Evolutionary conservation across 2,113 vertebrate genomes (phyloP).

Genomic region (Porphyrio hochstetteri): DNA sequence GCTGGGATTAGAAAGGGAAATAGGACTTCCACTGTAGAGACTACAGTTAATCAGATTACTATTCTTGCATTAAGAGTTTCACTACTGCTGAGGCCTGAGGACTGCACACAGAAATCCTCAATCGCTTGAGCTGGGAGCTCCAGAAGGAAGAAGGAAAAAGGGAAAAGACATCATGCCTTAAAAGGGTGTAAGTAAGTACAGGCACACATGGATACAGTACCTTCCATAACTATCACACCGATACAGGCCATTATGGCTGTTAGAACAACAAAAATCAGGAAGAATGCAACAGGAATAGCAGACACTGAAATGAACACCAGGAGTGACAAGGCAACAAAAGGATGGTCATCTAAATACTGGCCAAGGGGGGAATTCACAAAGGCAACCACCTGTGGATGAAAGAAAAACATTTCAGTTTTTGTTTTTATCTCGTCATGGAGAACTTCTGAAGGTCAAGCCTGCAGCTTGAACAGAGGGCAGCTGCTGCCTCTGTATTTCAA

Average conservation of each 20-base stretch:
- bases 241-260: constrained; percentile 77
- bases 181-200: neutral
- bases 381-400: constrained; percentile 75
- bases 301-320: constrained; percentile 81
- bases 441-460: neutral
- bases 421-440: neutral
- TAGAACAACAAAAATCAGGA: constrained; percentile 80
- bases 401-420: neutral
- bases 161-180: neutral
- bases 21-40: neutral
- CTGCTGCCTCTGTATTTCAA: neutral
- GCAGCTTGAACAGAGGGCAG: neutral
- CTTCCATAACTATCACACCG: constrained; percentile 84
- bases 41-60: constrained; percentile 25
- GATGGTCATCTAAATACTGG: constrained; percentile 83
- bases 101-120: neutral
- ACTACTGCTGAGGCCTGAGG: neutral
- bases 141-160: neutral
- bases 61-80: neutral
- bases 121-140: neutral
- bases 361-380: constrained; percentile 82
- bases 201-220: constrained; percentile 62
- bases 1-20: neutral
- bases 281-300: constrained; percentile 82
- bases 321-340: constrained; percentile 79